Evolutionary conservation across 2,888 invertebrate species (phyloP).

Genomic region (Thyatira batis): DNA sequence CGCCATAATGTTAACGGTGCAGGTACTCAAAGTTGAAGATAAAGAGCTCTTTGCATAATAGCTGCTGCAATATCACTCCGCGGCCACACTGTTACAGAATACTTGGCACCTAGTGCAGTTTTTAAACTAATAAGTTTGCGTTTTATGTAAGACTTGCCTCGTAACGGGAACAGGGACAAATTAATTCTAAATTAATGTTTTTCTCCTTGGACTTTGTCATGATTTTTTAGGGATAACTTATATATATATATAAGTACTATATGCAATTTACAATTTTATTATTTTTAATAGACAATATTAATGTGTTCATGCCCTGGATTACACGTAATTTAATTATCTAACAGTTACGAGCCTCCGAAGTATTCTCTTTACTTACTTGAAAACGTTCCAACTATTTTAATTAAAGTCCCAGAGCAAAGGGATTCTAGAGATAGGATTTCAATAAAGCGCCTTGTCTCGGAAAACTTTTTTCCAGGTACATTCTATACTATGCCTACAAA

Average conservation of each 20-base stretch:
- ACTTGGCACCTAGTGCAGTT: background rate
- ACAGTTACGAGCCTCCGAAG: background rate
- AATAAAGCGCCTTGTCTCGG: background rate
- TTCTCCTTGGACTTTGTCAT: too few species aligned
- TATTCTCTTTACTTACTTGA: background rate
- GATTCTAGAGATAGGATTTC: background rate
- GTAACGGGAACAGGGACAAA: too few species aligned
- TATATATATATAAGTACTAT: too few species aligned
- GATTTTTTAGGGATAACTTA: too few species aligned
- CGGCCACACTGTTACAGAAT: background rate
- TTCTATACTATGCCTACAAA: too few species aligned
- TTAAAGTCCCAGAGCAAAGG: background rate
- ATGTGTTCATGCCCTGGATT: too few species aligned
- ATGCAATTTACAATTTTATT: too few species aligned
- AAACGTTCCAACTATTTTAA: background rate
- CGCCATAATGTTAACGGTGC: conserved; percentile 10
- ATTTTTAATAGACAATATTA: too few species aligned
- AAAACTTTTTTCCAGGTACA: background rate
- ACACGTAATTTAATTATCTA: background rate
- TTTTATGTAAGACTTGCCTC: background rate
- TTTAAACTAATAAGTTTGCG: background rate
- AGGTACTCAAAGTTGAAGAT: conserved; percentile 4
- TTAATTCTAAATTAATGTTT: too few species aligned
- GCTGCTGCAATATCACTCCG: background rate
- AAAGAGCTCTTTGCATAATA: background rate